Evolutionary conservation across 2,888 invertebrate genomes (phyloP), one percentile per base, ranked within the genome.

Genomic region (Lepidocyrtinus sp.): DNA sequence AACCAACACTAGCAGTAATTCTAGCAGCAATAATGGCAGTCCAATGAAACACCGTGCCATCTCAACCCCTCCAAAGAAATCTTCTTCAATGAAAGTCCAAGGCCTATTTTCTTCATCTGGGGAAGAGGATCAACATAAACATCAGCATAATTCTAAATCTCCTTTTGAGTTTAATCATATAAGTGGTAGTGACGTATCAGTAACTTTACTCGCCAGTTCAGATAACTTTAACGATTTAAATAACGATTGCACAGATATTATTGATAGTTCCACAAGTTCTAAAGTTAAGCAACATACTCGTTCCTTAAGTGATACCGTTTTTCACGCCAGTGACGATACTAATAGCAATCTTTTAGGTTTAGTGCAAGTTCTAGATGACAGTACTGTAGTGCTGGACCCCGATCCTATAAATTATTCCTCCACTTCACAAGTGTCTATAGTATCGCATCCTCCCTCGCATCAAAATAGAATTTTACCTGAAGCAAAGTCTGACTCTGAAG

Each of bases 221-320:
- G 24, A 17, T 7, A 22, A 12, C n/a, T n/a, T n/a, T n/a, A n/a
- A n/a, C n/a, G n/a, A n/a, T 22, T 22, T 22, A 5, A 9, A 7
- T 50, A n/a, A n/a, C n/a, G n/a, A n/a, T n/a, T n/a, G 36, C 36
- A 36, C 36, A 36, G 36, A 36, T 36, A 7, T 36, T 36, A 36
- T 36, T 36, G 19, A 21, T 1, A 24, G 12, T 7, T 3, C 3
- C 24, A 69, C n/a, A 2, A 50, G 7, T 5, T 2, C 27, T 22
- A 21, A 19, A 15, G 9, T 21, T 24, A 15, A 63, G 19, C 12
- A 50, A 2, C 79, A 82, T 61, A 65, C 62, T 15, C 79, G 79
- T 27, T 82, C 82, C 24, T 62, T 82, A 27, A 82, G 82, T 76
- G 82, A 82, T 70, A 82, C 82, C 0, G 78, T 82, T 68, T 82